Percentiles rank a stretch among this genome's conserved stretches.
Evolutionary conservation across 2,888 invertebrate species (phyloP).

Genomic region (Scaptomyza flava): DNA sequence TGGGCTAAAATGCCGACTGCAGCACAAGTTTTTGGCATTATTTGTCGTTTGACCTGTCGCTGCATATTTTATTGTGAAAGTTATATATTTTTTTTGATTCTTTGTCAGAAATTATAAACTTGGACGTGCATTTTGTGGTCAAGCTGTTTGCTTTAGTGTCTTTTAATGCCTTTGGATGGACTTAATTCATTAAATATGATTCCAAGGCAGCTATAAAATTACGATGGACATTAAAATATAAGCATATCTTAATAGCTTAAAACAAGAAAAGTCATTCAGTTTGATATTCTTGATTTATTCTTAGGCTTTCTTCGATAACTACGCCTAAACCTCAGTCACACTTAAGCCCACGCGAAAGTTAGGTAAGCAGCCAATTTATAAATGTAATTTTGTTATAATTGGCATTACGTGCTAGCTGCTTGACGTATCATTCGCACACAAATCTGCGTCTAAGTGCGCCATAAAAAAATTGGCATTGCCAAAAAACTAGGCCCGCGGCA

Average conservation of each 20-base stretch:
- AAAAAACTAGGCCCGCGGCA: conserved; percentile 42
- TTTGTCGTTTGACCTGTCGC: conserved; percentile 25
- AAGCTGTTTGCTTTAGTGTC: background rate
- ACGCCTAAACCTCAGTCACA: background rate
- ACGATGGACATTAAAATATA: background rate
- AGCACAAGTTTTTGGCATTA: conserved; percentile 30
- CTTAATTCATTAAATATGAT: background rate
- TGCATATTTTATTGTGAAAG: conserved; percentile 34
- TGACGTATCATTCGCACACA: conserved; percentile 68
- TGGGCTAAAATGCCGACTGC: conserved; percentile 28
- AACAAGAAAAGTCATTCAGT: background rate
- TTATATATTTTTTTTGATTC: conserved; percentile 3
- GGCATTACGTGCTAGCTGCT: conserved; percentile 65
- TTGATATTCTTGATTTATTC: conserved; percentile 12
- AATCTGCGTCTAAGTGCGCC: conserved; percentile 62
- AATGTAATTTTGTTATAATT: conserved; percentile 73
- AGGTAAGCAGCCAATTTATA: conserved; percentile 35
- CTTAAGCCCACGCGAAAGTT: background rate
- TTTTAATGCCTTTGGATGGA: background rate
- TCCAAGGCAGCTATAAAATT: background rate
- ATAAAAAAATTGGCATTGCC: conserved; percentile 57
- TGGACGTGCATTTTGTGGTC: conserved; percentile 11
- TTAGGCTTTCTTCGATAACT: background rate
- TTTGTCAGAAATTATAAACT: conserved; percentile 27
- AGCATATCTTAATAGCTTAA: background rate